Evolutionary conservation across 2,888 invertebrate genomes (phyloP).

Genomic region (Gari tellinella): DNA sequence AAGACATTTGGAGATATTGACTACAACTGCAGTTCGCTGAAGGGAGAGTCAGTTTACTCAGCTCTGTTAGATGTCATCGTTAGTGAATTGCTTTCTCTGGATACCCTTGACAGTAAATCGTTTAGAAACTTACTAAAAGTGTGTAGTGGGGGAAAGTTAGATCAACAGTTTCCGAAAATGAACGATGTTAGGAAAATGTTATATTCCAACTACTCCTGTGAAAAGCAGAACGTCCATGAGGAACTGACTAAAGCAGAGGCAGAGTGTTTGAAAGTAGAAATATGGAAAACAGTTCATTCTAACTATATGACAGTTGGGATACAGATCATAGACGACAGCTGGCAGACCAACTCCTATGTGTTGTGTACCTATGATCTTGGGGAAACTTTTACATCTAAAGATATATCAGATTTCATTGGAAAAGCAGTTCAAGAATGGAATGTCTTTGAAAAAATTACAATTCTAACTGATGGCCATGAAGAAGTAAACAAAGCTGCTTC

Average conservation of each 20-base stretch:
- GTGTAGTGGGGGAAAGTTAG: conserved; percentile 7
- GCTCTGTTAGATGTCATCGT: too few species aligned
- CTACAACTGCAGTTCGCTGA: too few species aligned
- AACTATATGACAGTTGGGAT: conserved; percentile 40
- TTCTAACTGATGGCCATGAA: conserved; percentile 23
- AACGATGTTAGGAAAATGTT: too few species aligned
- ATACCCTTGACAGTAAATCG: conserved; percentile 40
- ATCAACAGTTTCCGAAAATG: too few species aligned
- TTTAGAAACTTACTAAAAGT: conserved; percentile 49
- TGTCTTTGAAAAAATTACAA: conserved; percentile 17
- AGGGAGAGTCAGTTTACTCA: too few species aligned
- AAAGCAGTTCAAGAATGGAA: conserved; percentile 13
- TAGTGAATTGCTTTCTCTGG: too few species aligned
- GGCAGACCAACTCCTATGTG: conserved; percentile 40
- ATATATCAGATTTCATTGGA: conserved; percentile 4
- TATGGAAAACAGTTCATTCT: conserved; percentile 50
- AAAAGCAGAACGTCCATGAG: conserved; percentile 24
- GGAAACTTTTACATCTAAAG: not conserved
- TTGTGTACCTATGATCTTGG: too few species aligned
- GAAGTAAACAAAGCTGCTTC: conserved; percentile 12
- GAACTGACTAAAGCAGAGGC: conserved; percentile 23
- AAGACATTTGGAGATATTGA: too few species aligned
- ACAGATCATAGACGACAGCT: conserved; percentile 38
- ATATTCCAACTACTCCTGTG: not conserved
- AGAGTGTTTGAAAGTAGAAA: conserved; percentile 47